phyloP scores from a whole-genome alignment of 2,113 vertebrate genomes.

The Podarcis cretensis region DNA sequence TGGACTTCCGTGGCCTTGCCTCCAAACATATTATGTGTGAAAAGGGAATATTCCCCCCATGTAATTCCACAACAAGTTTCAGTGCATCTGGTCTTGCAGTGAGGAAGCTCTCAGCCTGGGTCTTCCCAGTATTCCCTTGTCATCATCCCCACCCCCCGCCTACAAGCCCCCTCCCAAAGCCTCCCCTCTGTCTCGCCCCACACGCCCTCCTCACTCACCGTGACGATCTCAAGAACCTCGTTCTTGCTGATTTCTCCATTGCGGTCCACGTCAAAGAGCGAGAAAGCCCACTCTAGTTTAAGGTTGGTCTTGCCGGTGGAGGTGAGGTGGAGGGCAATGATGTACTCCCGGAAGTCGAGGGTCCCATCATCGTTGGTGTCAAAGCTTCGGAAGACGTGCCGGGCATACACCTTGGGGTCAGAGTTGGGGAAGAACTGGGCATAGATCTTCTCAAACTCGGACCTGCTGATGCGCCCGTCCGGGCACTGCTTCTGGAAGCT shows the following conservation, averaged over 20 bases:
- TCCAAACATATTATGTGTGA: neutral
- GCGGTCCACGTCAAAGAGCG: slow-evolving; percentile 91
- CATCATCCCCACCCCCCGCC: neutral
- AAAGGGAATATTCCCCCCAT: neutral
- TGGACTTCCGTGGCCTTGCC: neutral
- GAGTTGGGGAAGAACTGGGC: slow-evolving; percentile 90
- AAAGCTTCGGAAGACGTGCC: slow-evolving; percentile 95
- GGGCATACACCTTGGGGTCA: slow-evolving; percentile 87
- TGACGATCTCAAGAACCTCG: slow-evolving; percentile 90
- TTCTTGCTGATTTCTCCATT: slow-evolving; percentile 92
- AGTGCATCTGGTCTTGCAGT: too few relatives aligned
- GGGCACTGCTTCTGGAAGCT: slow-evolving; percentile 91
- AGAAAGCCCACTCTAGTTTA: slow-evolving; percentile 96
- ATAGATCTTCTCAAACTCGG: slow-evolving; percentile 92
- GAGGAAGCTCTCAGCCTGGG: too few relatives aligned
- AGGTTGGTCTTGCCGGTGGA: slow-evolving; percentile 83
- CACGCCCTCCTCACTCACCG: slow-evolving; percentile 73
- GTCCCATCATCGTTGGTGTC: slow-evolving; percentile 93
- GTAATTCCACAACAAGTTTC: neutral
- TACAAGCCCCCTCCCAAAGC: neutral
- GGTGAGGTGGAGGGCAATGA: slow-evolving; percentile 93
- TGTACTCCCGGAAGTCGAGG: slow-evolving; percentile 93
- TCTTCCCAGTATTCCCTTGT: neutral
- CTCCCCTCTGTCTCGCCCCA: neutral
- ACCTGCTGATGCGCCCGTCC: slow-evolving; percentile 82